phyloP scores from a whole-genome alignment of 2,888 invertebrate species.

The Hyposoter dolosus region DNA sequence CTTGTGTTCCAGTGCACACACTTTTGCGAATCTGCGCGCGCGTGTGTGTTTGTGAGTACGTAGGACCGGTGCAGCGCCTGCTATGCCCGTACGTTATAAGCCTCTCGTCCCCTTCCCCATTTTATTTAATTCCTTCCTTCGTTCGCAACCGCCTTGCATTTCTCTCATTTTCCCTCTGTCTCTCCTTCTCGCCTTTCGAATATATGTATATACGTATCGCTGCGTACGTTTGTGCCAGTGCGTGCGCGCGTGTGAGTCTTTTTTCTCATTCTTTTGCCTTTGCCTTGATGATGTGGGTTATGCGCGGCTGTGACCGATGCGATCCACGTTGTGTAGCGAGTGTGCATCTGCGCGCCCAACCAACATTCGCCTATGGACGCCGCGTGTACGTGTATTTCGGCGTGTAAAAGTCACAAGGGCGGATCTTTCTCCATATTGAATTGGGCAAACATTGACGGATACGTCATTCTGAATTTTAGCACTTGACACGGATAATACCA shows the following conservation, averaged over 20 bases:
- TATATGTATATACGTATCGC: too few species aligned
- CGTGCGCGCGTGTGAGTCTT: not conserved
- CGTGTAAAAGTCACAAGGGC: conserved; percentile 8
- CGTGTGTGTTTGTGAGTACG: conserved; percentile 30
- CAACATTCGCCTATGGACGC: conserved; percentile 56
- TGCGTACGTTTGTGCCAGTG: not conserved
- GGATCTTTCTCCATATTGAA: not conserved
- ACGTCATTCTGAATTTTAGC: conserved; percentile 11
- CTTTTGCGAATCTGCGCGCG: not conserved
- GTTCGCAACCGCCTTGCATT: conserved; percentile 45
- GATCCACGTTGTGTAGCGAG: conserved; percentile 54
- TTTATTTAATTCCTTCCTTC: conserved; percentile 62
- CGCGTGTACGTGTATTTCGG: not conserved
- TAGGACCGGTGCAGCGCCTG: conserved; percentile 66
- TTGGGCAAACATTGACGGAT: not conserved
- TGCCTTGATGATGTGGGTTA: conserved; percentile 44
- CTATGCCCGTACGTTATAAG: conserved; percentile 50
- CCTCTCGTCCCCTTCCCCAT: conserved; percentile 21
- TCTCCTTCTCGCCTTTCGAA: conserved; percentile 44
- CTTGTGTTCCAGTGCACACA: not conserved
- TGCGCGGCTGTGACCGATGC: conserved; percentile 64
- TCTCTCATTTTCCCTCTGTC: conserved; percentile 34
- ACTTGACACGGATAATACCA: conserved; percentile 11
- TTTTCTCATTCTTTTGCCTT: conserved; percentile 39
- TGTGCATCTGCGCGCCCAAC: conserved; percentile 66